These are phyloP conservation scores for Psilanteris sp. DNA, from an alignment of 1,140 invertebrate species.

Conservation along the genomic window DNA sequence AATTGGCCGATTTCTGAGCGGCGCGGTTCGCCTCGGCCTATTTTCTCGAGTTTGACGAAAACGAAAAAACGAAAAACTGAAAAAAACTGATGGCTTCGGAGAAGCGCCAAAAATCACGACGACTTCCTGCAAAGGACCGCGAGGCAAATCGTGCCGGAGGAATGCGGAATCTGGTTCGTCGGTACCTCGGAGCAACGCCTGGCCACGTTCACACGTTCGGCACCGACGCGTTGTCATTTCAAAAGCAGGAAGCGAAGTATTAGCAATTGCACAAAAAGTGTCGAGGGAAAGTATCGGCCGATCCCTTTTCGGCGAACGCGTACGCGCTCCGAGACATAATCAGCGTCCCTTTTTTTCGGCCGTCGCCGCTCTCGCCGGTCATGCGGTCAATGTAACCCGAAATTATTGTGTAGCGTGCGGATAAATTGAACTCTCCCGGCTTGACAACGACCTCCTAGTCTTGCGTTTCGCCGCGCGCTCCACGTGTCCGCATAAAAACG, in stretches of 20 bases:
- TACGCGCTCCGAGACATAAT: conserved; percentile 68
- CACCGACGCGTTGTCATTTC: conserved; percentile 25
- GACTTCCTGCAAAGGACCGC: conserved; percentile 23
- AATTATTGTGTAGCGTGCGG: conserved; percentile 65
- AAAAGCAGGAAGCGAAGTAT: conserved; percentile 44
- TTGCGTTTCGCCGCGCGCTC: too few relatives aligned
- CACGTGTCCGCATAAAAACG: too few relatives aligned
- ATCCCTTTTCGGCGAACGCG: conserved; percentile 32
- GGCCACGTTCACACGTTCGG: conserved; percentile 25
- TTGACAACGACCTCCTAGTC: conserved; percentile 58
- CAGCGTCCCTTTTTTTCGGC: conserved; percentile 60
- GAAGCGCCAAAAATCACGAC: conserved; percentile 8
- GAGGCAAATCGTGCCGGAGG: background rate
- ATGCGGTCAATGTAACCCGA: conserved; percentile 67
- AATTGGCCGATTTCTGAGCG: too few relatives aligned
- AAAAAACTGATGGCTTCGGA: too few relatives aligned
- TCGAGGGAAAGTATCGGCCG: conserved; percentile 22
- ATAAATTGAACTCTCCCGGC: conserved; percentile 37
- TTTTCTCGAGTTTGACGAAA: too few relatives aligned
- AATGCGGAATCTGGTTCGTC: conserved; percentile 30
- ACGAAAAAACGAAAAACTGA: too few relatives aligned
- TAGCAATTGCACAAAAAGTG: conserved; percentile 40
- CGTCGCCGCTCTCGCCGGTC: conserved; percentile 34
- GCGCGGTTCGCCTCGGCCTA: too few relatives aligned
- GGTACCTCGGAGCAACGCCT: conserved; percentile 36